Evolutionary conservation across 1,140 invertebrate genomes (phyloP).

Genomic region (Drosophila sproati): DNA sequence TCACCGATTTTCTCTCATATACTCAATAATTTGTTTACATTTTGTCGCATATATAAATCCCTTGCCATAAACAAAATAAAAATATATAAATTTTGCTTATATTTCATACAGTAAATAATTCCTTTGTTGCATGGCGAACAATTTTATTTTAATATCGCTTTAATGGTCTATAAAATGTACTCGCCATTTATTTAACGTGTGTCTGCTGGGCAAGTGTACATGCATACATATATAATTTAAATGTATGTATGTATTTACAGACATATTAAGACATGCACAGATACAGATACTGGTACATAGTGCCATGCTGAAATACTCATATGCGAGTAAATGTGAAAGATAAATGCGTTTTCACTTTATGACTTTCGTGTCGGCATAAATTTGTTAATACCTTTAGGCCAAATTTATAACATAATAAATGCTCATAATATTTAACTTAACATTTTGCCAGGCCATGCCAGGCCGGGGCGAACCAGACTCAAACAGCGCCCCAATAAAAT

Average conservation of each 20-base stretch:
- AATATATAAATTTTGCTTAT: constrained; percentile 9
- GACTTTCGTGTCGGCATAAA: constrained; percentile 83
- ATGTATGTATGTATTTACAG: too few species aligned
- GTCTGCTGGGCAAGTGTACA: constrained; percentile 8
- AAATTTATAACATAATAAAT: constrained; percentile 84
- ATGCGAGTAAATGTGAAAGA: constrained; percentile 62
- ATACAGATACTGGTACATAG: not conserved
- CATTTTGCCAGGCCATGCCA: constrained; percentile 61
- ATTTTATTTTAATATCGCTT: constrained; percentile 65
- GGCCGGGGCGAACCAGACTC: not conserved
- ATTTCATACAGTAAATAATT: constrained; percentile 44
- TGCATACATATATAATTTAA: not conserved
- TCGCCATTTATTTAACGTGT: constrained; percentile 69
- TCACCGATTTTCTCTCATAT: constrained; percentile 56
- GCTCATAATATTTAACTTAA: constrained; percentile 83
- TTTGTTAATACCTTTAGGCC: constrained; percentile 84
- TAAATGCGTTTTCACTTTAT: constrained; percentile 84
- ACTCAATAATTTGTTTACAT: constrained; percentile 47
- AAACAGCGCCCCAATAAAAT: constrained; percentile 58
- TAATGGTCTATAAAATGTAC: constrained; percentile 75
- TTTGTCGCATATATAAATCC: constrained; percentile 28
- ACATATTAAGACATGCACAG: not conserved
- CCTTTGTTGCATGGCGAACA: constrained; percentile 61
- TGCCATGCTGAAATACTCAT: constrained; percentile 7
- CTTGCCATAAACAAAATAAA: constrained; percentile 33